Conservation (phyloP, 30 jellyfish, hydroid and myxozoan species). For the Turritopsis dohrnii region DNA sequence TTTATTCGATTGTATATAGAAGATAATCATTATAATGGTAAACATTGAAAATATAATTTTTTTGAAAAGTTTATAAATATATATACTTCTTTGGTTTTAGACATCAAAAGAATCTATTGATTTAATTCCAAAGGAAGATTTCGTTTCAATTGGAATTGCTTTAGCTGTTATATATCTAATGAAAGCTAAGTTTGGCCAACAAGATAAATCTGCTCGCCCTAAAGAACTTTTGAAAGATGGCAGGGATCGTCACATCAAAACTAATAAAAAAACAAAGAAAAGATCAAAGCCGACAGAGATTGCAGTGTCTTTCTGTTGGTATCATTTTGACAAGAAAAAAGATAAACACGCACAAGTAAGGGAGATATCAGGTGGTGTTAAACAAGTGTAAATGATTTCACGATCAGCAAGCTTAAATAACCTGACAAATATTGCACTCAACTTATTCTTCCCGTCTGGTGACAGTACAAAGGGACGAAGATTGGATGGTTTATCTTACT, state of each 20-base stretch:
- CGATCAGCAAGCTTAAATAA: neutral
- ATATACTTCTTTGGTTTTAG: too few species aligned
- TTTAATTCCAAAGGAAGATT: too few species aligned
- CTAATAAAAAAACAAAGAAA: neutral
- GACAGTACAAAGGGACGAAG: neutral
- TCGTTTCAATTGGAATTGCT: slow-evolving; percentile 5
- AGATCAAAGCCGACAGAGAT: neutral
- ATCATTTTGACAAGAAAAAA: neutral
- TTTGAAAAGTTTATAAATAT: too few species aligned
- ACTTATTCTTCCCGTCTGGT: neutral
- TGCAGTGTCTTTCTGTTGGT: slow-evolving; percentile 5
- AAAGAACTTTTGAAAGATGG: neutral
- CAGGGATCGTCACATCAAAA: neutral
- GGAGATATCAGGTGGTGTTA: slow-evolving; percentile 8
- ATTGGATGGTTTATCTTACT: neutral
- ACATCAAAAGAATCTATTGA: too few species aligned
- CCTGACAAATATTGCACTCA: neutral
- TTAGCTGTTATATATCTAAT: neutral
- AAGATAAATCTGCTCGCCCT: slow-evolving; percentile 5
- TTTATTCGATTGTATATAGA: too few species aligned
- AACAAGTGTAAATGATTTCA: neutral
- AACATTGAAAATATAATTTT: too few species aligned
- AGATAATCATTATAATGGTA: too few species aligned
- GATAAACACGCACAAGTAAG: slow-evolving; percentile 7
- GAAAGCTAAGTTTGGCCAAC: slow-evolving; percentile 5